Evolutionary conservation across 2,797 vertebrate genomes (phyloP), one percentile per base, ranked within the genome.

Genomic region (Emys orbicularis): DNA sequence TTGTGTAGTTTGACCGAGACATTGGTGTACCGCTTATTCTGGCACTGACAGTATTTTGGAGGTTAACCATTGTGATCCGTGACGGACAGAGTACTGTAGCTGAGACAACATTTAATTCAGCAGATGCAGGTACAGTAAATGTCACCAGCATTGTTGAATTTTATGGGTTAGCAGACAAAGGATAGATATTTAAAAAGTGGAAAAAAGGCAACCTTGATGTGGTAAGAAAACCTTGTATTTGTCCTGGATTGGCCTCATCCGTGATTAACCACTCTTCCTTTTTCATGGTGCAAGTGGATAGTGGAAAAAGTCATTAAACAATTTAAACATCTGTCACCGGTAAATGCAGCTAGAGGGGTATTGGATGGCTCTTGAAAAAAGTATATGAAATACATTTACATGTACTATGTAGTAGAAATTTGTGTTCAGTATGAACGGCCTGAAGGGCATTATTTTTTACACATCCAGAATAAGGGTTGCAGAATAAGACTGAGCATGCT

Each of bases 121-220:
- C 92, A 97, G 96, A 98, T 97, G 96, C 96, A 97, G 95, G 94
- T 97, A 96, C 95, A 96, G 49, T 94, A 97, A 96, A 96, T 97
- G 92, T 96, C 85, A 97, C 83, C 90, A 94, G 90, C 96, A 94
- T 94, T 92, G 93, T 84, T 95, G 90, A 93, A 93, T 89, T 88
- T 91, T 90, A 80, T 96, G 90, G 90, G 92, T 98, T 97, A 97
- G 95, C 91, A 96, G 93, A 81, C 90, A 95, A 96, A 92, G 93
- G 94, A 97, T 88, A 96, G 94, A 95, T 95, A 95, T 97, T 91
- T 93, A 90, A 97, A 94, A 96, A 95, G 91, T 80, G 94, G 85
- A 96, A 94, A 97, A 96, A 97, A 86, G 91, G 86, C 95, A 97
- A 94, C 94, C 94, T 95, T 96, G 96, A 85, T 91, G 95, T 94